phyloP scores from a whole-genome alignment of 1,140 invertebrate genomes.

The Chelonus insularis region DNA sequence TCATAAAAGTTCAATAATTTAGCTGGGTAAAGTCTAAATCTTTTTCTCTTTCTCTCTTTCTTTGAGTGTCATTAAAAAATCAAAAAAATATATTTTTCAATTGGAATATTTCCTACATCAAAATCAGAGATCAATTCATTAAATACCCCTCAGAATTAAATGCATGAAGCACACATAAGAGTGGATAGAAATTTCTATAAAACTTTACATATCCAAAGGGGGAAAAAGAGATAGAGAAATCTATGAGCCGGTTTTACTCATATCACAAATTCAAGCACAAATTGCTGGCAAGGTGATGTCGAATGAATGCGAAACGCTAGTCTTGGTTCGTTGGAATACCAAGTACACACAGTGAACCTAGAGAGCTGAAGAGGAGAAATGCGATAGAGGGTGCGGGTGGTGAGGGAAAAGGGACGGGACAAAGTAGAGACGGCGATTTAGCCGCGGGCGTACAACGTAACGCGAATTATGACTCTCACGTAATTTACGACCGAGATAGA shows the following conservation, averaged over 20 bases:
- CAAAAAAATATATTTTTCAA: no score
- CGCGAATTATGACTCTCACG: conserved; percentile 27
- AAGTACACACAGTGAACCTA: background rate
- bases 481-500: conserved; percentile 27
- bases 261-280: conserved; percentile 10
- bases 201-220: conserved; percentile 2
- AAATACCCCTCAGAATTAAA: no score
- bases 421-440: conserved; percentile 19
- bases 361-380: background rate
- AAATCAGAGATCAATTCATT: no score
- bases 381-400: background rate
- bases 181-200: background rate
- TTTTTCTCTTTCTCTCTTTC: no score
- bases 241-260: background rate
- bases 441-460: conserved; percentile 25
- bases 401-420: background rate
- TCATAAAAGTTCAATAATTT: no score
- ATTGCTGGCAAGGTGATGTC: conserved; percentile 6
- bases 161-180: no score
- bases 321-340: conserved; percentile 17
- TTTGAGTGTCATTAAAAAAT: no score
- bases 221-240: no score
- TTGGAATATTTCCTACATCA: no score
- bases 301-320: conserved; percentile 7
- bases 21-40: no score